These are phyloP conservation scores for Synchiropus splendidus DNA, from an alignment of 2,113 vertebrate species.

Conservation along the genomic window DNA sequence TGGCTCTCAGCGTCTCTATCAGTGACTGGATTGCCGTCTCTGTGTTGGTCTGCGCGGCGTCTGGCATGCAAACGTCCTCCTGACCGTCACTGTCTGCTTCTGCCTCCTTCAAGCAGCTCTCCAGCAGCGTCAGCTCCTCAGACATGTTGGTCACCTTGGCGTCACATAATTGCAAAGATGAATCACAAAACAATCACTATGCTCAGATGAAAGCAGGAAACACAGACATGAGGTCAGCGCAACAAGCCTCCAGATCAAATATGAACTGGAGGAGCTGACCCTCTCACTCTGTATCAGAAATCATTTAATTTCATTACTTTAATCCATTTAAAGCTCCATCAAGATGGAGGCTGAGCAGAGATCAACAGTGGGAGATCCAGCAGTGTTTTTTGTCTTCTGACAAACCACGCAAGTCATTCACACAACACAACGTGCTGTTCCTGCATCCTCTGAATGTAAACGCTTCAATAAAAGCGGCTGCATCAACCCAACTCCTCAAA, in stretches of 20 bases:
- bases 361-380: conserved; percentile 4
- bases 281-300: conserved; percentile 15
- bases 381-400: not conserved
- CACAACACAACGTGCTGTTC: not conserved
- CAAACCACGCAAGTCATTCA: too few relatives aligned
- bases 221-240: not conserved
- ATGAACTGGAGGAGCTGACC: conserved; percentile 27
- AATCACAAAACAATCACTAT: not conserved
- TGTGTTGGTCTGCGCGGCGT: conserved; percentile 79
- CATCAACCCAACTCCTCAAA: too few relatives aligned
- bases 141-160: conserved; percentile 94
- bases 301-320: conserved; percentile 32
- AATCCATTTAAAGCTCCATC: conserved; percentile 41
- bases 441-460: too few relatives aligned
- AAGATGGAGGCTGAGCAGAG: conserved; percentile 1
- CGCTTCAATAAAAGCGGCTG: too few relatives aligned
- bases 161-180: conserved; percentile 1
- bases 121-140: conserved; percentile 83
- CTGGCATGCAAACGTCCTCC: conserved; percentile 75
- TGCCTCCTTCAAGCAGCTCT: conserved; percentile 83
- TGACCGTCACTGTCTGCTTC: conserved; percentile 72
- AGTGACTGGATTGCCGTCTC: conserved; percentile 93
- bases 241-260: conserved; percentile 8
- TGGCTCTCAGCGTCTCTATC: conserved; percentile 82
- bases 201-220: not conserved